These are phyloP conservation scores for Nothobranchius furzeri DNA, from an alignment of 2,113 vertebrate species.

Conservation along the genomic window DNA sequence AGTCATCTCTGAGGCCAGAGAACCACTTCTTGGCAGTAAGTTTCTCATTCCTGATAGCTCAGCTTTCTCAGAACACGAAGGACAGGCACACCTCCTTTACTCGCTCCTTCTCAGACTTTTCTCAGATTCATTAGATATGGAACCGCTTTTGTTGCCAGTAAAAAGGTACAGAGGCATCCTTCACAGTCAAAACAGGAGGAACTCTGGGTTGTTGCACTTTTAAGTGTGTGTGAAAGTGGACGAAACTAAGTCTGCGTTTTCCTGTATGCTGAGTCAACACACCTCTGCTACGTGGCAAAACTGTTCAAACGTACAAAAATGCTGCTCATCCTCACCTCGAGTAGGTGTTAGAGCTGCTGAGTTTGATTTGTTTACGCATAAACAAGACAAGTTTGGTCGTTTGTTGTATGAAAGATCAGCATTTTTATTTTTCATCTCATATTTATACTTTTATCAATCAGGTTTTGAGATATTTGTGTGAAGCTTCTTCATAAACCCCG, in stretches of 20 bases:
- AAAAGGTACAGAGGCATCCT: background rate
- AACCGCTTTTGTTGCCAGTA: background rate
- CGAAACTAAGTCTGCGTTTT: constrained; percentile 7
- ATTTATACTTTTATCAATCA: background rate
- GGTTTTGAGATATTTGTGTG: background rate
- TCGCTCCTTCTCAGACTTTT: background rate
- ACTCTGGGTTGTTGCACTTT: background rate
- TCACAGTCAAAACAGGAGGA: background rate
- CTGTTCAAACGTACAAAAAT: background rate
- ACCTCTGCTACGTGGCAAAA: constrained; percentile 9
- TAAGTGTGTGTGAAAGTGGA: background rate
- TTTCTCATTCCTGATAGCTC: background rate
- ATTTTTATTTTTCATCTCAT: background rate
- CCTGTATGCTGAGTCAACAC: constrained; percentile 8
- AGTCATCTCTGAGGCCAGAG: background rate
- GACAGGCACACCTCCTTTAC: fast-evolving
- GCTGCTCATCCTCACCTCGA: background rate
- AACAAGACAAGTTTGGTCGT: background rate
- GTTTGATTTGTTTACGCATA: background rate
- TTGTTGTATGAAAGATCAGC: background rate
- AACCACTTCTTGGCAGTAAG: constrained; percentile 1
- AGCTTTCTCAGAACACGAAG: constrained; percentile 4
- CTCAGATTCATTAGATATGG: background rate
- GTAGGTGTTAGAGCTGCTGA: background rate
- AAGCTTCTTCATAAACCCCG: background rate